These are phyloP conservation scores for Cataglyphis albicans DNA, from an alignment of 2,888 invertebrate genomes.

Conservation along the genomic window DNA sequence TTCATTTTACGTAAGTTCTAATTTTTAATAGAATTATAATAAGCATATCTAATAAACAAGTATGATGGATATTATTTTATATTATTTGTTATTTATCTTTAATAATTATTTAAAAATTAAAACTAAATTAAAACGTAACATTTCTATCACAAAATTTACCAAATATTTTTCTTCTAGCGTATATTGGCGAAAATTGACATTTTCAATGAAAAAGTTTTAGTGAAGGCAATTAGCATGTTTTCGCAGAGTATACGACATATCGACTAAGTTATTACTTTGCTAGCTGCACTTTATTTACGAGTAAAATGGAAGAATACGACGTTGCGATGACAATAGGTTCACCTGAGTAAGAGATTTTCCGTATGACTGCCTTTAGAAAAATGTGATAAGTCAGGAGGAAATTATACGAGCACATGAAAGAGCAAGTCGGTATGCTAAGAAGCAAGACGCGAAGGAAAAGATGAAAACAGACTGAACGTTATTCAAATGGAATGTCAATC, in stretches of 20 bases:
- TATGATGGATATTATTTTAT: neutral
- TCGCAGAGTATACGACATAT: constrained; percentile 28
- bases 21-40: neutral
- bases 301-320: neutral
- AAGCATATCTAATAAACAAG: neutral
- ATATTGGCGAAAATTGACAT: neutral
- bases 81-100: neutral
- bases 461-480: constrained; percentile 66
- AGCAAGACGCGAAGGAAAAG: constrained; percentile 24
- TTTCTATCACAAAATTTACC: neutral
- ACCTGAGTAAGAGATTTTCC: constrained; percentile 16
- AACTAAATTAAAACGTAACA: neutral
- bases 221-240: constrained; percentile 22
- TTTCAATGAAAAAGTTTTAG: constrained; percentile 1
- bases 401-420: constrained; percentile 33
- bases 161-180: neutral
- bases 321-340: constrained; percentile 26
- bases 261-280: constrained; percentile 1
- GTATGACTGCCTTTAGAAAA: constrained; percentile 30
- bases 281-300: constrained; percentile 13
- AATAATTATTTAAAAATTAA: neutral
- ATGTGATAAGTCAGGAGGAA: constrained; percentile 24
- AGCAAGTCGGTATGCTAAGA: constrained; percentile 23
- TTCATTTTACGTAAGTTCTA: neutral
- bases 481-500: constrained; percentile 82